A percentile compares a stretch with the other conserved stretches of the same genome.
Conservation (phyloP, 2,888 invertebrate species). For the Drosophila longiperda region DNA sequence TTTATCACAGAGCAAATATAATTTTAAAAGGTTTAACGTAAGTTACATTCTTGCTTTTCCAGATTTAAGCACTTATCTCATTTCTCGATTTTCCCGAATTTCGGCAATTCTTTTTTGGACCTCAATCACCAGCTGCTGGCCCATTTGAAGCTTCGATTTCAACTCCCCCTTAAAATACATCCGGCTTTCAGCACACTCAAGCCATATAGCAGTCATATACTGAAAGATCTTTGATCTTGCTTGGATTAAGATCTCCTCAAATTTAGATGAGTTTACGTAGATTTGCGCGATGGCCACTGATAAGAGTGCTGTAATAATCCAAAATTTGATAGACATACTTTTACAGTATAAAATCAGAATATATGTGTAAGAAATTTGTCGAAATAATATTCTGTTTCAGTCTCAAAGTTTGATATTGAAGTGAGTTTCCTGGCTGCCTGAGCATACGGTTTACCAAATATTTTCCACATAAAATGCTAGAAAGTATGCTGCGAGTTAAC, state of each 20-base stretch:
- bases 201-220: background rate
- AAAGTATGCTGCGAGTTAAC: slow-evolving; percentile 33
- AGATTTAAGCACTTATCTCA: background rate
- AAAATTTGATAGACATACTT: slow-evolving; percentile 37
- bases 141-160: slow-evolving; percentile 7
- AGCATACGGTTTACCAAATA: slow-evolving; percentile 16
- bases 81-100: slow-evolving; percentile 2
- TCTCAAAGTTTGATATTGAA: slow-evolving; percentile 2
- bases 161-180: background rate
- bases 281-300: slow-evolving; percentile 30
- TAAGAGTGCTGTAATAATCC: slow-evolving; percentile 23
- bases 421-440: slow-evolving; percentile 33
- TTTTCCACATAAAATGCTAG: slow-evolving; percentile 8
- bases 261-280: slow-evolving; percentile 9
- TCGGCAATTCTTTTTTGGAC: slow-evolving; percentile 15
- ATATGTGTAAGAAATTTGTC: background rate
- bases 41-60: background rate
- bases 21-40: background rate
- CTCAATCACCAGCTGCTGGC: background rate
- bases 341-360: background rate
- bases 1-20: slow-evolving; percentile 20
- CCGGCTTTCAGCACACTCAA: background rate
- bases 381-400: slow-evolving; percentile 15
- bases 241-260: background rate
- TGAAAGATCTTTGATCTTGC: background rate